Evolutionary conservation across 2,113 vertebrate genomes (phyloP).

Genomic region (Anthoscopus minutus): DNA sequence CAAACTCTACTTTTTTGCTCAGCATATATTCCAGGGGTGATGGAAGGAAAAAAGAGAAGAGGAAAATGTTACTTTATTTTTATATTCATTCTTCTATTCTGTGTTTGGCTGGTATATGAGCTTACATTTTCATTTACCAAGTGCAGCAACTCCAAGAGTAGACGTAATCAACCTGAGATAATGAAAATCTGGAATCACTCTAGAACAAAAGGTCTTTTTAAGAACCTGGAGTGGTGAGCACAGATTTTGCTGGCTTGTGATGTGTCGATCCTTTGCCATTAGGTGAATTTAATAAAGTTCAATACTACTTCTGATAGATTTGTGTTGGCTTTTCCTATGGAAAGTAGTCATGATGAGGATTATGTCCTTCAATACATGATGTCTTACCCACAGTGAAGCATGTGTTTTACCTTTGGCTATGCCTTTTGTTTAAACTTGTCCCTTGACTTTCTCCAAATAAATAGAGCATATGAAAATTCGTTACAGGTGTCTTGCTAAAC

Average conservation of each 20-base stretch:
- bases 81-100: neutral
- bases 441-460: neutral
- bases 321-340: neutral
- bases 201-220: neutral
- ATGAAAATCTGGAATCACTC: neutral
- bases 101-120: neutral
- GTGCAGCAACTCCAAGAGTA: neutral
- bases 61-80: neutral
- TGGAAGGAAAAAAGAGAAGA: neutral
- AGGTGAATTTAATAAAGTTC: neutral
- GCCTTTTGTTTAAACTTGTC: neutral
- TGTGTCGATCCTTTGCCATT: neutral
- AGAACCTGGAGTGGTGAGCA: neutral
- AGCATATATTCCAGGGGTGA: fast-evolving
- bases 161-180: neutral
- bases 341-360: neutral
- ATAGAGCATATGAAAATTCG: neutral
- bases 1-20: neutral
- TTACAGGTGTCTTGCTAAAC: neutral
- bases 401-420: neutral
- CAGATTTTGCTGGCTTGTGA: neutral
- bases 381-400: neutral
- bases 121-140: neutral
- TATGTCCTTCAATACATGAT: neutral
- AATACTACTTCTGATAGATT: neutral